These are phyloP conservation scores for Diplodus sargus DNA, from an alignment of 2,797 vertebrate species.

Conservation along the genomic window DNA sequence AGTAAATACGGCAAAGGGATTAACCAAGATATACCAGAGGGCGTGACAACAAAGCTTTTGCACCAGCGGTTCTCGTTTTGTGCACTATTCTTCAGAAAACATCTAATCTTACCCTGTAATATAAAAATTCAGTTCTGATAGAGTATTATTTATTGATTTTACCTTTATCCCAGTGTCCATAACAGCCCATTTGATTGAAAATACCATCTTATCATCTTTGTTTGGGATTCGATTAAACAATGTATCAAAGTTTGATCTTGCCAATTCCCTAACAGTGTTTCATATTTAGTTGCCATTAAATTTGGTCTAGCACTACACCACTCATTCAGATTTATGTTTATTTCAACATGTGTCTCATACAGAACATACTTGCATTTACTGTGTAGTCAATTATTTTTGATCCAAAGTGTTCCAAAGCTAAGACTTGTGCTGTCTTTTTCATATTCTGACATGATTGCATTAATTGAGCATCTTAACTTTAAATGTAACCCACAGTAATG, in stretches of 20 bases:
- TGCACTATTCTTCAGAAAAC: background rate
- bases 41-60: background rate
- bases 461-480: background rate
- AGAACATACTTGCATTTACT: background rate
- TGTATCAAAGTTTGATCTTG: background rate
- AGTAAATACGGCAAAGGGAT: background rate
- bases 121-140: background rate
- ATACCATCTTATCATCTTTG: background rate
- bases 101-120: background rate
- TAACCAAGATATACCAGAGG: background rate
- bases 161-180: background rate
- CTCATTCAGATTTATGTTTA: background rate
- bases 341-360: background rate
- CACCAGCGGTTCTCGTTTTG: background rate
- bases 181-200: background rate
- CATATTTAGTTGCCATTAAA: background rate
- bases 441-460: background rate
- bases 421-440: too few species aligned
- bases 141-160: background rate
- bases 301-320: background rate
- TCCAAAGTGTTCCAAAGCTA: background rate
- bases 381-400: background rate
- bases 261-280: background rate
- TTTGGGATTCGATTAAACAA: background rate
- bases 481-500: background rate